Base-by-base conservation (phyloP, 2,888 invertebrate genomes). In the Abscondita cerata region DNA sequence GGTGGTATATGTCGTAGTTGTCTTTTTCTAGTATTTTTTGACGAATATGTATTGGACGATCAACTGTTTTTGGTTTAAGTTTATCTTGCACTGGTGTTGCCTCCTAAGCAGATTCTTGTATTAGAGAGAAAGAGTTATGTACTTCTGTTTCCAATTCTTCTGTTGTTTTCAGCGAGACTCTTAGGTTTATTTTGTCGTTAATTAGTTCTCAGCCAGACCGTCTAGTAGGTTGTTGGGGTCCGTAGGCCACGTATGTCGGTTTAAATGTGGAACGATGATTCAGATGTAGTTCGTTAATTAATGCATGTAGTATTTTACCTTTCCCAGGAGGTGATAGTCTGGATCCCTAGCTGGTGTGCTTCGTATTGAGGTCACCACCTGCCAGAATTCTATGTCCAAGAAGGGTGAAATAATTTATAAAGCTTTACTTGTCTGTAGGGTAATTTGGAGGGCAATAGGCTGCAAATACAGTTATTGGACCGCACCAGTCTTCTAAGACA, bases 371-470 rank as follows among this genome's bases (percentile, higher is more conserved):
- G 33, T 51, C 55, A 48, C 48, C 19, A 8, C 38, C 46, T 36
- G 50, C 51, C 16, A 56, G 25, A 41, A 59, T 59, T 53, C 54
- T 50, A 25, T 58, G 18, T 36, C 53, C 54, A 20, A 62, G 51
- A 16, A 31, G 53, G 8, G 36, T 20, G 41, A 58, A 62, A 18
- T 25, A 25, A 25, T 25, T 25, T 25, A 25, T 25, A 25, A 25
- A 25, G 25, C 25, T 25, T 25, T 25, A 6, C 25, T 25, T 4
- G 25, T 25, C 15, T 33, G 46, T 47, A 40, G 33, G 36, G 41
- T 59, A 56, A 41, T 50, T 50, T 54, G 33, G 58, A 50, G 44
- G 62, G 53, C 62, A 59, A 47, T 62, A 59, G 12, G 54, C 51
- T 46, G 55, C 55, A 44, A 11, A 36, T 36, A 36, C 12, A 9